Evolutionary conservation across 2,888 invertebrate species (phyloP).

Genomic region (Onchidella celtica): DNA sequence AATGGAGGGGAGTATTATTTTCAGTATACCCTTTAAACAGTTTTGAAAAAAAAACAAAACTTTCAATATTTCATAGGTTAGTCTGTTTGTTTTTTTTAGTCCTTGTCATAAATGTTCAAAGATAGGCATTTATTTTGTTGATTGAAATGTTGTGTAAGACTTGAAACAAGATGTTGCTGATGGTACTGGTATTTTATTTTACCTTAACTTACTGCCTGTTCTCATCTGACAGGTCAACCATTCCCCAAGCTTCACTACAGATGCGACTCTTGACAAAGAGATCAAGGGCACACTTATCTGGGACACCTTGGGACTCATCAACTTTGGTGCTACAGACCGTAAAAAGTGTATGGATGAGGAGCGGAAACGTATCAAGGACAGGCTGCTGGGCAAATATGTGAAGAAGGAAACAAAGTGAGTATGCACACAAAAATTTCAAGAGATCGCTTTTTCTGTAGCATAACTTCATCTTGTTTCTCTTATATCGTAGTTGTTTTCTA

Average conservation of each 20-base stretch:
- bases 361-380: conserved; percentile 76
- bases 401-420: conserved; percentile 79
- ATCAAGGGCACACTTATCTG: conserved; percentile 88
- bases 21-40: no score
- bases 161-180: no score
- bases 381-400: conserved; percentile 76
- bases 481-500: no score
- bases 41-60: not conserved
- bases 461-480: no score
- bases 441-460: no score
- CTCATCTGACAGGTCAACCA: conserved; percentile 94
- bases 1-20: no score
- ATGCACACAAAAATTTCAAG: no score
- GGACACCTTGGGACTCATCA: conserved; percentile 79
- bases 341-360: conserved; percentile 79
- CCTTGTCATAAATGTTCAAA: no score
- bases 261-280: conserved; percentile 91
- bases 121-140: no score
- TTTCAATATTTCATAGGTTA: not conserved
- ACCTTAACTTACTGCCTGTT: no score
- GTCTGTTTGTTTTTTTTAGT: not conserved
- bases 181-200: no score
- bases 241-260: conserved; percentile 95
- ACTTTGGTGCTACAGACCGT: conserved; percentile 79
- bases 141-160: no score